Percentiles rank a stretch among this genome's conserved stretches.
Conservation (phyloP, 2,888 invertebrate species). For the Volucella inflata region DNA sequence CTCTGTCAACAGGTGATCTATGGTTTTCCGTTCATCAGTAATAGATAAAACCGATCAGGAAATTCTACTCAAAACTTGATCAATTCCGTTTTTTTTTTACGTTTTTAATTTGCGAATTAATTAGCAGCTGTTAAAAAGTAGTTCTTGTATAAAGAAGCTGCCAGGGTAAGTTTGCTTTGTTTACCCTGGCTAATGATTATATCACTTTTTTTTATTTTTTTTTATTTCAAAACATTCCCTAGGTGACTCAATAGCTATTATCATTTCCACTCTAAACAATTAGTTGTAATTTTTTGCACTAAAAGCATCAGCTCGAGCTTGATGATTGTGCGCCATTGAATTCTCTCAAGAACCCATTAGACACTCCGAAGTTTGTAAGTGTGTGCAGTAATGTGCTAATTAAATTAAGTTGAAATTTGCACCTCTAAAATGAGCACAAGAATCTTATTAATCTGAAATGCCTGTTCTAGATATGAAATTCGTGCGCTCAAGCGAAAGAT, state of each 20-base stretch:
- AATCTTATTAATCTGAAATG: neutral
- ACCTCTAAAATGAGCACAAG: slow-evolving; percentile 9
- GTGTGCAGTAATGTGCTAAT: slow-evolving; percentile 10
- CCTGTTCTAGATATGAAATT: neutral
- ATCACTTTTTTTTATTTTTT: neutral
- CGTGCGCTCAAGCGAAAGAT: neutral
- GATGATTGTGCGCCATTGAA: slow-evolving; percentile 8
- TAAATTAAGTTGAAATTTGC: slow-evolving; percentile 23
- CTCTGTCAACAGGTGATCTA: too few relatives aligned
- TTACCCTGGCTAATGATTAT: too few relatives aligned
- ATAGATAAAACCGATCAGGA: too few relatives aligned
- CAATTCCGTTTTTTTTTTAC: too few relatives aligned
- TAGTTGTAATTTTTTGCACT: slow-evolving; percentile 1
- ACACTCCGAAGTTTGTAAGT: neutral
- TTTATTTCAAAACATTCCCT: neutral
- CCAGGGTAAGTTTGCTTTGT: too few relatives aligned
- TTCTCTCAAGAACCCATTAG: slow-evolving; percentile 22
- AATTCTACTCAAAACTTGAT: too few relatives aligned
- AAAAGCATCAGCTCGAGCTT: neutral
- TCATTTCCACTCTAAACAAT: slow-evolving; percentile 37
- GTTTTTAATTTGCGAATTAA: too few relatives aligned
- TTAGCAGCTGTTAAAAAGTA: too few relatives aligned
- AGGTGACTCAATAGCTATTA: slow-evolving; percentile 6
- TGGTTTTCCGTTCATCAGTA: too few relatives aligned
- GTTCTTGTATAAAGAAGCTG: too few relatives aligned